Conservation (phyloP, 2,888 invertebrate genomes). For the Pardosa pseudoannulata region DNA sequence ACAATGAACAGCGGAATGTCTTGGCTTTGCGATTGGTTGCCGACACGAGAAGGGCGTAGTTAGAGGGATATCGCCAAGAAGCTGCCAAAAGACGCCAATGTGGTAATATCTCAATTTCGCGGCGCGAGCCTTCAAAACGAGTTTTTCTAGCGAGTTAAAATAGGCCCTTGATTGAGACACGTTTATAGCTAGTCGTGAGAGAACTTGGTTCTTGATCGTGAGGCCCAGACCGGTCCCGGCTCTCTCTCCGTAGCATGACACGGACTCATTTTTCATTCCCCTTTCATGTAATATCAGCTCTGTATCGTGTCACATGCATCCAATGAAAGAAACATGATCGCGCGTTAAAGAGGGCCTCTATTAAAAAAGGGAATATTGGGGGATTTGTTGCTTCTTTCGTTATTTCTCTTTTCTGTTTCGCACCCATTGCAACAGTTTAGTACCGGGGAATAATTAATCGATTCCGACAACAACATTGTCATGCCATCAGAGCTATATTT, state of each 20-base stretch:
- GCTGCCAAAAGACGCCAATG: slow-evolving; percentile 24
- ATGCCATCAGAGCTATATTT: too few relatives aligned
- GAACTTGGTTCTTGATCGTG: slow-evolving; percentile 5
- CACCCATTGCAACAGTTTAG: too few relatives aligned
- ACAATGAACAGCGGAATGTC: slow-evolving; percentile 26
- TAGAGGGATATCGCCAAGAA: slow-evolving; percentile 21
- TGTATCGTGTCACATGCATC: neutral
- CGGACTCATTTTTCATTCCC: neutral
- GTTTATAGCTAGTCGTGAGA: neutral
- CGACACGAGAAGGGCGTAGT: slow-evolving; percentile 26
- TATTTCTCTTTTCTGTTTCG: neutral
- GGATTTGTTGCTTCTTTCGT: neutral
- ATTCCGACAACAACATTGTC: too few relatives aligned
- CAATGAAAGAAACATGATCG: slow-evolving; percentile 10
- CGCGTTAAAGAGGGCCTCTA: neutral
- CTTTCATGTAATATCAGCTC: slow-evolving; percentile 3
- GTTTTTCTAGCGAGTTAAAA: slow-evolving; percentile 22
- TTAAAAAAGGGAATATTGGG: neutral
- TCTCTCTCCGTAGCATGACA: neutral
- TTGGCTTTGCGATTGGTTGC: slow-evolving; percentile 29
- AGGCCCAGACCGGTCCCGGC: slow-evolving; percentile 2
- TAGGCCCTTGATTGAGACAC: slow-evolving; percentile 8
- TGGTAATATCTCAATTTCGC: slow-evolving; percentile 49
- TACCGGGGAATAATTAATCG: too few relatives aligned
- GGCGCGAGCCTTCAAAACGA: slow-evolving; percentile 39